Percentiles rank a stretch among this genome's conserved stretches.
These are phyloP conservation scores for Trachelus stipa DNA, from an alignment of 2,888 invertebrate species.

Conservation along the genomic window DNA sequence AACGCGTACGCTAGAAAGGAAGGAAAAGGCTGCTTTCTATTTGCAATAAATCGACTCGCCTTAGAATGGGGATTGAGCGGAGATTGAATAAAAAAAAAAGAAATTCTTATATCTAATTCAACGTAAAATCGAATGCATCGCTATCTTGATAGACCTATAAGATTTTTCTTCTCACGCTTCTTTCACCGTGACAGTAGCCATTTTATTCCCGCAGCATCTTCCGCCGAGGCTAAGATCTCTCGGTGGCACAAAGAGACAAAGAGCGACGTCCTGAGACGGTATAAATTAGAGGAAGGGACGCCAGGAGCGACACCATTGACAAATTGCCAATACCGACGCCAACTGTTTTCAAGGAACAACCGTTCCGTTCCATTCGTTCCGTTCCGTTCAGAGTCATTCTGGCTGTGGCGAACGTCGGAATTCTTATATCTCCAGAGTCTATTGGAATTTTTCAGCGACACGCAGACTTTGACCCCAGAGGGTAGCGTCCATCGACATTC, in stretches of 20 bases:
- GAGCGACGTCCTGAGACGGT: neutral
- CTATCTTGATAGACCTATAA: neutral
- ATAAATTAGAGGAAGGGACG: slow-evolving; percentile 5
- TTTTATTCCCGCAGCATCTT: neutral
- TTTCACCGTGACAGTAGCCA: neutral
- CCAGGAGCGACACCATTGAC: slow-evolving; percentile 23
- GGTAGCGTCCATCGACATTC: neutral
- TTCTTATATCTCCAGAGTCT: neutral
- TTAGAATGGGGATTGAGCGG: neutral
- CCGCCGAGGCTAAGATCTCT: neutral
- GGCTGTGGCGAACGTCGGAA: neutral
- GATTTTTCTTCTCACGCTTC: neutral
- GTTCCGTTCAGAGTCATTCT: neutral
- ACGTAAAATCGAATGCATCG: neutral
- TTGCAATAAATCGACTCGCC: neutral
- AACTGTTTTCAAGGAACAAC: slow-evolving; percentile 32
- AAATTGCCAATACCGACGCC: slow-evolving; percentile 37
- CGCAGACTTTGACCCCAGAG: neutral
- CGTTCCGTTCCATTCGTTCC: slow-evolving; percentile 28
- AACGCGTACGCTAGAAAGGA: neutral
- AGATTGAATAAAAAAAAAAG: neutral
- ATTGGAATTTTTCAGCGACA: neutral
- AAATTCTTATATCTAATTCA: neutral
- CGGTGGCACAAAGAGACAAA: neutral
- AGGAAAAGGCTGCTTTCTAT: neutral